Conservation (phyloP, 2,797 vertebrate genomes). For the Acestrorhynchus altus region DNA sequence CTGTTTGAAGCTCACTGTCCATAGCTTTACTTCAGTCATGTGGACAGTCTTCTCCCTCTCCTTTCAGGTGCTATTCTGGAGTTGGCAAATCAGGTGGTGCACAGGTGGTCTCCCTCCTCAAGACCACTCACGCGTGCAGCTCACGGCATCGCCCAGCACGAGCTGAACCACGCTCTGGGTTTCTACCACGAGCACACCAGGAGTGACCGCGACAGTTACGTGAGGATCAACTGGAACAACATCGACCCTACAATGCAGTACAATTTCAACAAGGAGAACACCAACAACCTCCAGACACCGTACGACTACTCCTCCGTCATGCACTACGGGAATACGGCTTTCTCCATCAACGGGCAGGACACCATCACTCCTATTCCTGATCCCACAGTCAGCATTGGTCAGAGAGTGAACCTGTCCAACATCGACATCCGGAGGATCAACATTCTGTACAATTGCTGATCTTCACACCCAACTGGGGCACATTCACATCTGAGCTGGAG, state of each 20-base stretch:
- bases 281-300: constrained; percentile 67
- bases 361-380: constrained; percentile 55
- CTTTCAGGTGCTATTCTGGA: constrained; percentile 75
- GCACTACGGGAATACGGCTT: constrained; percentile 70
- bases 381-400: constrained; percentile 25
- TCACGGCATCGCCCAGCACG: constrained; percentile 71
- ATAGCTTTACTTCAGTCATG: not conserved
- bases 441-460: constrained; percentile 51
- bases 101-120: constrained; percentile 72
- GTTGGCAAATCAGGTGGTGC: constrained; percentile 72
- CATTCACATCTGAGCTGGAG: not conserved
- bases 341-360: constrained; percentile 32
- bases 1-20: not conserved
- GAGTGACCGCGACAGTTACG: too few species aligned
- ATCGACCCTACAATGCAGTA: constrained; percentile 45
- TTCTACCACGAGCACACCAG: too few species aligned
- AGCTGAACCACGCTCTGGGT: constrained; percentile 73
- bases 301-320: constrained; percentile 79
- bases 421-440: constrained; percentile 57
- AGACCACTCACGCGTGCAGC: constrained; percentile 64
- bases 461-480: too few species aligned
- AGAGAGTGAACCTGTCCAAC: constrained; percentile 44
- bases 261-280: constrained; percentile 69
- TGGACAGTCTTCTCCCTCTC: not conserved
- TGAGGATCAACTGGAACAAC: constrained; percentile 73